Evolutionary conservation across 2,888 invertebrate genomes (phyloP).

Genomic region (Aphidius colemani): DNA sequence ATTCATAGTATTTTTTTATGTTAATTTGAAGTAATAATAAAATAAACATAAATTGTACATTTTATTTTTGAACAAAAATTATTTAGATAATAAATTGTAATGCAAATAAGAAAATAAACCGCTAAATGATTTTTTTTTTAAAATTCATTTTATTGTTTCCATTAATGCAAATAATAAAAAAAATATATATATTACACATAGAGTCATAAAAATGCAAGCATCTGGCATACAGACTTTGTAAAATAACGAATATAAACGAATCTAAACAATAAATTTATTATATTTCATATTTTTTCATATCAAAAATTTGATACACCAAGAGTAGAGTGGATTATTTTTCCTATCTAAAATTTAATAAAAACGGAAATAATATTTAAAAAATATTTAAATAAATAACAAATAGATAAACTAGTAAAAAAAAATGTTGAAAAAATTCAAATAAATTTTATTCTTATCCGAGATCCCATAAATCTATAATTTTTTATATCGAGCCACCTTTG

Average conservation of each 20-base stretch:
- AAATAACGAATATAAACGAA: conserved; percentile 15
- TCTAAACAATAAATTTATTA: neutral
- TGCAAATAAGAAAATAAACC: too few relatives aligned
- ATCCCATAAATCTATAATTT: conserved; percentile 40
- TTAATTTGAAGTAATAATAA: too few relatives aligned
- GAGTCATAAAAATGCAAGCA: neutral
- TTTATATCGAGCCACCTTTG: conserved; percentile 36
- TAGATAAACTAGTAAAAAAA: conserved; percentile 22
- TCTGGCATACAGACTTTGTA: conserved; percentile 20
- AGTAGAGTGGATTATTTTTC: neutral
- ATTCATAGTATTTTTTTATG: too few relatives aligned
- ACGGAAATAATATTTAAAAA: neutral
- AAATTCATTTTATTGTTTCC: too few relatives aligned
- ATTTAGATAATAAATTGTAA: too few relatives aligned
- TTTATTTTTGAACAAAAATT: too few relatives aligned
- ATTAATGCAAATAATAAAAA: too few relatives aligned
- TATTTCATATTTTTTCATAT: conserved; percentile 8
- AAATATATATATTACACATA: too few relatives aligned
- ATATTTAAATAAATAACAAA: conserved; percentile 8
- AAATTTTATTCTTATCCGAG: conserved; percentile 44
- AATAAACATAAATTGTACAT: too few relatives aligned
- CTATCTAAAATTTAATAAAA: neutral
- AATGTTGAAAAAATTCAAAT: conserved; percentile 37
- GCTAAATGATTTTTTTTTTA: too few relatives aligned
- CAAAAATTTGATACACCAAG: conserved; percentile 4